Percentiles rank a stretch among this genome's conserved stretches.
These are phyloP conservation scores for Siniperca obscura DNA, from an alignment of 2,797 vertebrate genomes.

Conservation along the genomic window DNA sequence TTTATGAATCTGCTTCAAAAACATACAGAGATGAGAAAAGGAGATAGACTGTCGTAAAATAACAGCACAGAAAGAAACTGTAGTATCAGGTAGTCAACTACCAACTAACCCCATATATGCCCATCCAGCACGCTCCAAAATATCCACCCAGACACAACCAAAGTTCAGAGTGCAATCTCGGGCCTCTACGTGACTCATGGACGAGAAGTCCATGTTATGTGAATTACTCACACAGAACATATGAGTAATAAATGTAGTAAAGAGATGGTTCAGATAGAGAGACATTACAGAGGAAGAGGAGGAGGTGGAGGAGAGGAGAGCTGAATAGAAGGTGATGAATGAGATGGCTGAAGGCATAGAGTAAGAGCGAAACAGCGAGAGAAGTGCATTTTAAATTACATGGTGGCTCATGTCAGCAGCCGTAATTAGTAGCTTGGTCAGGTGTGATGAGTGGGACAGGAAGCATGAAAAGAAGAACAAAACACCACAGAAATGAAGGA, in stretches of 20 bases:
- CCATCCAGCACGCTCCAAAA: neutral
- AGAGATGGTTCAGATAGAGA: conserved; percentile 47
- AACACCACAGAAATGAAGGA: conserved; percentile 46
- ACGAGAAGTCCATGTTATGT: conserved; percentile 28
- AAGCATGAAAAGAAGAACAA: conserved; percentile 63
- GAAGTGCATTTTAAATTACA: conserved; percentile 81
- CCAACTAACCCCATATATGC: neutral
- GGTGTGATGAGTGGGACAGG: conserved; percentile 81
- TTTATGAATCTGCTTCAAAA: too few relatives aligned
- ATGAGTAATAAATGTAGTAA: conserved; percentile 57
- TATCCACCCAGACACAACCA: conserved; percentile 33
- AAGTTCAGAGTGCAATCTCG: conserved; percentile 14
- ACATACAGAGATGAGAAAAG: too few relatives aligned
- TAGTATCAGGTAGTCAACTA: conserved; percentile 13
- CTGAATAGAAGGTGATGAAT: conserved; percentile 80
- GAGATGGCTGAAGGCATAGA: conserved; percentile 76
- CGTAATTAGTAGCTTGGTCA: conserved; percentile 82
- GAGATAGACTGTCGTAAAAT: too few relatives aligned
- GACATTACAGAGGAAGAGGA: conserved; percentile 62
- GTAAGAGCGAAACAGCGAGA: conserved; percentile 57
- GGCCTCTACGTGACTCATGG: conserved; percentile 20
- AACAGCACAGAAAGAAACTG: too few relatives aligned
- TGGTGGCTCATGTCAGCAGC: conserved; percentile 76
- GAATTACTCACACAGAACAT: conserved; percentile 50
- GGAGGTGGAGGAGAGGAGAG: conserved; percentile 40